Base-by-base conservation (phyloP, 2,113 vertebrate species). In the Oryzias curvinotus region DNA sequence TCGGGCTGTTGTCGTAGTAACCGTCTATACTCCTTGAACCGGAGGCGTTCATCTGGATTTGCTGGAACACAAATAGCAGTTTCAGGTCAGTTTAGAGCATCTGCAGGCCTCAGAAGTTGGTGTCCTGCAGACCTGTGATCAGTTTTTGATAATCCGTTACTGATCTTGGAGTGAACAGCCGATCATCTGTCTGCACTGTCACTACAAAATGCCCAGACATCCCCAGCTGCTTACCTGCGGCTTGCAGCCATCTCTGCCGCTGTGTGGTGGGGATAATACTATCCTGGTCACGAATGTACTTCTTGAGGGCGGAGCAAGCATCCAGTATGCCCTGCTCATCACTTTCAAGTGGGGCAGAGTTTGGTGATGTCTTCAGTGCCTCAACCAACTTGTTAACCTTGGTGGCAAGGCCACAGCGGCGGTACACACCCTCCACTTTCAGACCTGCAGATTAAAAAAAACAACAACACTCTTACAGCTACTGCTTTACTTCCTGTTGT, bases 391-490 rank as follows among this genome's bases (percentile, higher is more conserved):
- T 62, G 10, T 4, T 63, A 16, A 92, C 78, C 71, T 90, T 92
- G 25, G 57, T 5, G 18, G 65, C 76, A 0, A 88, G 45, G 4
- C 92, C 92, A 55, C 91, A 91, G 52, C 91, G 88, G 0, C 92
- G 83, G 69, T 93, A 93, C 53, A 93, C 62, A 0, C 92, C 92
- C 2, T 93, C 91, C 51, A 93, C 88, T 57, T 85, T 90, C 42
- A 93, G 74, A 55, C 92, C 92, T 92, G 68, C 51, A 73, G 7
- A 18, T 18, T n/a, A n/a, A 7, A n/a, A n/a, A 48, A 46, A 46
- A 14, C 2, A 48, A 18, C n/a, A 18, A 48, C 18, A 12, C 12
- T 8, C n/a, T 19, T 4, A 48, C 7, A 18, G 4, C 15, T 16
- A 36, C 36, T 36, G 8, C 36, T 36, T 36, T 10, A 3, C 36